These are phyloP conservation scores for Drosophila yooni DNA, from an alignment of 2,888 invertebrate species.

Conservation along the genomic window DNA sequence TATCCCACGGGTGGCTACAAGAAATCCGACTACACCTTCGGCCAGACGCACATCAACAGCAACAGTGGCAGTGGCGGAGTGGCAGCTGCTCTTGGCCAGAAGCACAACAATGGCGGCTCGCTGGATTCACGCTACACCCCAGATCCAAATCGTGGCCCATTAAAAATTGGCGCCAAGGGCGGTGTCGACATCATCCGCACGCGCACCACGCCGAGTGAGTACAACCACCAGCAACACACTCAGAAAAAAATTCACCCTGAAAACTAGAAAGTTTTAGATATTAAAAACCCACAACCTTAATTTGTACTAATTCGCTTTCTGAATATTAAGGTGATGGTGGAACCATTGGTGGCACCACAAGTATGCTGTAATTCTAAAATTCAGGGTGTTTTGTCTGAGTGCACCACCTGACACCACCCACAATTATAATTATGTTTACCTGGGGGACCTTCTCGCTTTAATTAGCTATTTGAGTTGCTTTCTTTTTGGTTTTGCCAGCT, in stretches of 20 bases:
- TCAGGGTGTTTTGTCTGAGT: neutral
- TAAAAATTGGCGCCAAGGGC: constrained; percentile 86
- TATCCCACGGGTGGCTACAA: constrained; percentile 85
- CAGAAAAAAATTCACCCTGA: fast-evolving
- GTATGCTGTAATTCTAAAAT: neutral
- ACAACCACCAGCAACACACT: neutral
- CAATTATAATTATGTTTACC: constrained; percentile 46
- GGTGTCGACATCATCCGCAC: constrained; percentile 92
- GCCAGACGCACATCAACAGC: constrained; percentile 84
- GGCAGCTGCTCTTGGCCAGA: constrained; percentile 82
- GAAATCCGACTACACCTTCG: constrained; percentile 84
- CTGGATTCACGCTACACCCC: constrained; percentile 90
- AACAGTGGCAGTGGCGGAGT: constrained; percentile 56
- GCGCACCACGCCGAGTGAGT: constrained; percentile 88
- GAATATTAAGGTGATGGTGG: neutral
- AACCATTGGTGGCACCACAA: neutral
- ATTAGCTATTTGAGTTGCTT: constrained; percentile 67
- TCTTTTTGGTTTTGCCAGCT: constrained; percentile 29
- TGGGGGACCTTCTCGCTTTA: constrained; percentile 49
- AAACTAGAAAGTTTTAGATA: neutral
- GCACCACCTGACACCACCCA: neutral
- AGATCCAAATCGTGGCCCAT: constrained; percentile 90
- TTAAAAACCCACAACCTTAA: neutral
- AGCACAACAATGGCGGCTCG: constrained; percentile 85
- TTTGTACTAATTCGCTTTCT: neutral